Conservation (phyloP, 2,113 vertebrate species). For the Tragelaphus buxtoni region DNA sequence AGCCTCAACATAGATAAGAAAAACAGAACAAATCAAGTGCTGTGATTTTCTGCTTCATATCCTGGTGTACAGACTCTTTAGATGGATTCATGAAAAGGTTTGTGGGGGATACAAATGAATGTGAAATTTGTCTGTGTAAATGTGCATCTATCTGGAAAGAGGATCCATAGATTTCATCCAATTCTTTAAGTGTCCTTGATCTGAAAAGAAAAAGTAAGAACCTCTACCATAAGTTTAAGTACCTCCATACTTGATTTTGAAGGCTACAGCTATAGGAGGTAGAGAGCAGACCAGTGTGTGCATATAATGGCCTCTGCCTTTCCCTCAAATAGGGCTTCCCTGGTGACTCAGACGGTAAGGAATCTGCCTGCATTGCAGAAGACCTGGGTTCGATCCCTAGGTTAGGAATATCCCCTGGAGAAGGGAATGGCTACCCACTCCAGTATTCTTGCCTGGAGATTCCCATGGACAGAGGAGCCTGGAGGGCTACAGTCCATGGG, state of each 20-base stretch:
- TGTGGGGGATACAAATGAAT: background rate
- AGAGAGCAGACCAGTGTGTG: background rate
- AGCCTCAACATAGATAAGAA: background rate
- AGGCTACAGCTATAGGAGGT: accelerated
- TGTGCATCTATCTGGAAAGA: background rate
- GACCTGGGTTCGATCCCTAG: background rate
- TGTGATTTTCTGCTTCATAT: background rate
- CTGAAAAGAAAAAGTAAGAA: background rate
- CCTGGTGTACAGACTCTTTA: background rate
- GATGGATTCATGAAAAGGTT: background rate
- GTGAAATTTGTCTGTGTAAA: background rate
- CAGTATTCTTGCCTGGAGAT: background rate
- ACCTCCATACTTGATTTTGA: background rate
- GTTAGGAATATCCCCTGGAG: background rate
- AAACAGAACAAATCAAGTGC: background rate
- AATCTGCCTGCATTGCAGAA: background rate
- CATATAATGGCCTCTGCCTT: accelerated
- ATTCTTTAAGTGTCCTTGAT: background rate
- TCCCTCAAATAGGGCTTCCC: background rate
- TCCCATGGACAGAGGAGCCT: background rate
- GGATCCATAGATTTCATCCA: background rate
- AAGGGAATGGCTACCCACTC: background rate
- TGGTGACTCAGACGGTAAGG: background rate
- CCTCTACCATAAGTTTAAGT: background rate
- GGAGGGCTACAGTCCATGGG: background rate